Base-by-base conservation (phyloP, 2,113 vertebrate genomes). In the Vulpes ferrilata region DNA sequence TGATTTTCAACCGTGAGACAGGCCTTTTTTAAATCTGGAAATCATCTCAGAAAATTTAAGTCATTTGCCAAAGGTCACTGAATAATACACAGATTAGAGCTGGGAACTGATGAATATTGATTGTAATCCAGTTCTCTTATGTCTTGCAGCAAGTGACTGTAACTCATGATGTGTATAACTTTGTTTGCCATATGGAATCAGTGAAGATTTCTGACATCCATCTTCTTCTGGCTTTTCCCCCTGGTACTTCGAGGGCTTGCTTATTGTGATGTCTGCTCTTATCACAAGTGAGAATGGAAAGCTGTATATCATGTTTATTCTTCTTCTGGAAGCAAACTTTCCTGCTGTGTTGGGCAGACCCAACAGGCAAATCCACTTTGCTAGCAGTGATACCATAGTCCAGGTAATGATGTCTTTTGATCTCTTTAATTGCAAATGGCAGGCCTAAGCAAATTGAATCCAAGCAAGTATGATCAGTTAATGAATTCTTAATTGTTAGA, bases 401-500 rank as follows among this genome's bases (percentile, higher is more conserved):
- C 53, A 92, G 90, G 53, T 92, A 96, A 92, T 60, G 64, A 55
- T 35, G 38, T 90, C 64, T 92, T 96, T 95, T 97, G 91, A 95
- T 97, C 89, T 95, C 96, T 94, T 93, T 51, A 32, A 17, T 59
- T 87, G 80, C 35, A 95, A 87, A 78, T 71, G 79, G 67, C 88
- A 71, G 67, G 27, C 48, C 64, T 65, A 91, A 92, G 51, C 83
- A 93, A 96, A 95, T 83, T 83, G 87, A 96, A 92, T 78, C 59
- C 48, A 86, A 89, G 65, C 48, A 92, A 92, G 55, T 53, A 78
- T 32, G 48, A 78, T 53, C 43, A 69, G 91, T 89, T 94, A 93
- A 87, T 81, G 83, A 86, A 60, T 96, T 97, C 83, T 97, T 93
- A 95, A 96, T 93, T 94, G 51, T 91, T 55, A 88, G 78, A 35